These are phyloP conservation scores for Tachuris rubrigastra DNA, from an alignment of 2,113 vertebrate genomes.

Conservation along the genomic window DNA sequence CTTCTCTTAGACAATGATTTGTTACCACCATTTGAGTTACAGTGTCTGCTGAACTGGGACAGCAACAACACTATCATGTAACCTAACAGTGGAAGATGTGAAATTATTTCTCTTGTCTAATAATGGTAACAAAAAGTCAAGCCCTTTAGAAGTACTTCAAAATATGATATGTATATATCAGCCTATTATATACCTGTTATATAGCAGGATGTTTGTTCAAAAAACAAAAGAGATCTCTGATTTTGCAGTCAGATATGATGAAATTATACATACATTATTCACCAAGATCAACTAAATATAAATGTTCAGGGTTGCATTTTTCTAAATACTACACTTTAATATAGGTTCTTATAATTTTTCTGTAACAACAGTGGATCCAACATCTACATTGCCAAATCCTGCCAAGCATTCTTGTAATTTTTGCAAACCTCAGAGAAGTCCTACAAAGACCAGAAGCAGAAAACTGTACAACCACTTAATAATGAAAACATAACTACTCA, in stretches of 20 bases:
- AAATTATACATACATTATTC: background rate
- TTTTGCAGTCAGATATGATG: background rate
- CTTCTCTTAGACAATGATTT: background rate
- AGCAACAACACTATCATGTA: background rate
- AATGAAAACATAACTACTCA: background rate
- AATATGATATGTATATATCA: background rate
- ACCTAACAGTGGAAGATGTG: background rate
- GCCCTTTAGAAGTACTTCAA: background rate
- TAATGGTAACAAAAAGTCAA: background rate
- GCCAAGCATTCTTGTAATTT: background rate
- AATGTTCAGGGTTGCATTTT: accelerated
- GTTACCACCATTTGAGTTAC: background rate
- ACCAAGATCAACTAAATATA: background rate
- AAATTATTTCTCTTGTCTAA: background rate
- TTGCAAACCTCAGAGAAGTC: background rate
- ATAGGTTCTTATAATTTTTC: background rate
- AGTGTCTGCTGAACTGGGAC: background rate
- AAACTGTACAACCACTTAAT: background rate
- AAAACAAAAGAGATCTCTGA: background rate
- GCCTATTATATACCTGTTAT: background rate
- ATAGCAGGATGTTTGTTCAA: background rate
- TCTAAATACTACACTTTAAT: background rate
- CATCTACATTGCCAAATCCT: background rate
- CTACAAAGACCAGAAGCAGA: background rate
- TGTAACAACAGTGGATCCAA: background rate